Conservation (phyloP, 2,888 invertebrate genomes). For the Lasioglossum morio region DNA sequence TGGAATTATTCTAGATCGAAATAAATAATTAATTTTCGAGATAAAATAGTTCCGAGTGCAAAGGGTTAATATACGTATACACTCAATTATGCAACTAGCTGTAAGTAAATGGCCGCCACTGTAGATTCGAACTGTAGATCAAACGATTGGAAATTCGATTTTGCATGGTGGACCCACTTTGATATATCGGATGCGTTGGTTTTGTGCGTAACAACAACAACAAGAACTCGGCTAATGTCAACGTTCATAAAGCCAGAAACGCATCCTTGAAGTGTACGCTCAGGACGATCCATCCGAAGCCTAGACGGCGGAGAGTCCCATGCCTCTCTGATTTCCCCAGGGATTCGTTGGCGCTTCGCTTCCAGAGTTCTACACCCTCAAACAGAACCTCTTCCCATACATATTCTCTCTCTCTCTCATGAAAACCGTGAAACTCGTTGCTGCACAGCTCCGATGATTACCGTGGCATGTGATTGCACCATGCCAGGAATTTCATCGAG, state of each 20-base stretch:
- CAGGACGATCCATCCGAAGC: constrained; percentile 57
- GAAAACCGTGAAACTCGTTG: constrained; percentile 54
- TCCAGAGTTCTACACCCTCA: constrained; percentile 63
- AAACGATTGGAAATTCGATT: background rate
- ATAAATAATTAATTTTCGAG: too few relatives aligned
- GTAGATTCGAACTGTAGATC: background rate
- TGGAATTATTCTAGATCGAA: too few relatives aligned
- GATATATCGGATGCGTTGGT: background rate
- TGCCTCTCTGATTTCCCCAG: constrained; percentile 82
- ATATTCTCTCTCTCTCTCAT: constrained; percentile 39
- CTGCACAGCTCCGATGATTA: constrained; percentile 52
- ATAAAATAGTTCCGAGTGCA: too few relatives aligned
- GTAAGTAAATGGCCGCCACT: background rate
- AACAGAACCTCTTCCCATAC: constrained; percentile 60
- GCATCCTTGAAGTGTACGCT: constrained; percentile 67
- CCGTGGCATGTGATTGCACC: constrained; percentile 55
- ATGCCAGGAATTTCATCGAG: constrained; percentile 28
- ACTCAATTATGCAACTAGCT: background rate
- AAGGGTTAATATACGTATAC: too few relatives aligned
- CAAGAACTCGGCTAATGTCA: constrained; percentile 58
- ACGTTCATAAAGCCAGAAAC: constrained; percentile 61
- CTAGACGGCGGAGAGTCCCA: constrained; percentile 70
- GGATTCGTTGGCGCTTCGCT: constrained; percentile 71
- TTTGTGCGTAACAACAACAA: background rate
- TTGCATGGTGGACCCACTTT: background rate